Evolutionary conservation across 2,797 vertebrate genomes (phyloP), one percentile per base, ranked within the genome.

Genomic region (Mormyrops boulengeri): DNA sequence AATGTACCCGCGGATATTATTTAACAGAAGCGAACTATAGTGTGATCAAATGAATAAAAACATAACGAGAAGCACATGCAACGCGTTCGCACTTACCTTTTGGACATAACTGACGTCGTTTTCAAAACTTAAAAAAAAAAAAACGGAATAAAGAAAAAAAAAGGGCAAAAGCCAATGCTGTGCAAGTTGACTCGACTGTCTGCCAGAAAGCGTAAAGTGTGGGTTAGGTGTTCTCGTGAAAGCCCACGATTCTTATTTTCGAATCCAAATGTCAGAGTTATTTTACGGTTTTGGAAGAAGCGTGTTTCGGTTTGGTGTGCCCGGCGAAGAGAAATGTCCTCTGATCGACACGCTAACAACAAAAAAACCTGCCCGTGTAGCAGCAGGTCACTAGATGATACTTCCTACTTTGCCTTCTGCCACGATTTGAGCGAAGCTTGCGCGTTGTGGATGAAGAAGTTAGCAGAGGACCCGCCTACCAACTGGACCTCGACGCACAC

Each of bases 61-160:
- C 26, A 22, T 85, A 57, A 7, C 9, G 19, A 17, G 22, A 22
- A 85, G n/a, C 41, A 14, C 53, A 26, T 85, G 82, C 88, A 62
- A 49, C 57, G 12, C 12, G n/a, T 80, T 88, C 38, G n/a, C 49
- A 77, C 86, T 88, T 90, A 90, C 89, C 89, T 80, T 47, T 66
- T 38, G 66, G 69, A 90, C 89, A 90, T 90, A 60, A 84, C 86
- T 22, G 26, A 30, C 26, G 26, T 30, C 53, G n/a, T 62, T 19
- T 89, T 86, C 17, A 77, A 87, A 86, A 34, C 9, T 12, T 30
- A 62, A 60, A 60, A 9, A 73, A 41, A 82, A 80, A 44, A 34
- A 88, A 55, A 80, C 49, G 69, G 44, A 41, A 77, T 60, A 89
- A 90, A 88, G 87, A 88, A 87, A 53, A 52, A 89, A 57, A 66